These are phyloP conservation scores for Dynastes tityus DNA, from an alignment of 2,888 invertebrate genomes.

Conservation along the genomic window DNA sequence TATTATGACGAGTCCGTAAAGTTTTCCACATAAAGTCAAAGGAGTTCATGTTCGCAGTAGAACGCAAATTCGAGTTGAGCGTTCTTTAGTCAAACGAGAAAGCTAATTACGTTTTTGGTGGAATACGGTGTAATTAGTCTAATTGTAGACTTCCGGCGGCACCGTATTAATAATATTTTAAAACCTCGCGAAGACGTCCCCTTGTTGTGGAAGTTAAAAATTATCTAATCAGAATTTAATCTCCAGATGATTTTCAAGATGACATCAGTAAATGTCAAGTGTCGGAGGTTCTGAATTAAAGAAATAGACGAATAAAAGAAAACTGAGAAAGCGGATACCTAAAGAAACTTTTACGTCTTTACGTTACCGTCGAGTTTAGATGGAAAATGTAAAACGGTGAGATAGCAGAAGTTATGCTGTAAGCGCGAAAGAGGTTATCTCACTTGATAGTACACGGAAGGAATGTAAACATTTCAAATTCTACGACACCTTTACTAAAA, in stretches of 20 bases:
- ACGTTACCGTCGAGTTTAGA: conserved; percentile 8
- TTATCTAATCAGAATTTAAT: conserved; percentile 42
- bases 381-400: not conserved
- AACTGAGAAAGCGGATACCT: not conserved
- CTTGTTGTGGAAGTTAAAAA: conserved; percentile 27
- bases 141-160: conserved; percentile 27
- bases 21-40: conserved; percentile 12
- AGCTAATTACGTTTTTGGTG: conserved; percentile 30
- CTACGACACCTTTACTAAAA: not conserved
- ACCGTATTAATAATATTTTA: conserved; percentile 31
- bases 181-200: conserved; percentile 1
- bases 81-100: conserved; percentile 27
- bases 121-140: conserved; percentile 30
- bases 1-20: not conserved
- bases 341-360: conserved; percentile 15
- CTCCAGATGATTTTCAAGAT: conserved; percentile 24
- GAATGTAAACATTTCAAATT: not conserved
- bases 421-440: too few relatives aligned
- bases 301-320: conserved; percentile 17
- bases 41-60: not conserved
- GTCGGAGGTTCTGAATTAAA: conserved; percentile 19
- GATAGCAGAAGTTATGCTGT: not conserved
- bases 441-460: too few relatives aligned
- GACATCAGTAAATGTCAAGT: conserved; percentile 35
- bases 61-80: conserved; percentile 15